These are phyloP conservation scores for Catocala nupta DNA, from an alignment of 2,888 invertebrate species.

Conservation along the genomic window DNA sequence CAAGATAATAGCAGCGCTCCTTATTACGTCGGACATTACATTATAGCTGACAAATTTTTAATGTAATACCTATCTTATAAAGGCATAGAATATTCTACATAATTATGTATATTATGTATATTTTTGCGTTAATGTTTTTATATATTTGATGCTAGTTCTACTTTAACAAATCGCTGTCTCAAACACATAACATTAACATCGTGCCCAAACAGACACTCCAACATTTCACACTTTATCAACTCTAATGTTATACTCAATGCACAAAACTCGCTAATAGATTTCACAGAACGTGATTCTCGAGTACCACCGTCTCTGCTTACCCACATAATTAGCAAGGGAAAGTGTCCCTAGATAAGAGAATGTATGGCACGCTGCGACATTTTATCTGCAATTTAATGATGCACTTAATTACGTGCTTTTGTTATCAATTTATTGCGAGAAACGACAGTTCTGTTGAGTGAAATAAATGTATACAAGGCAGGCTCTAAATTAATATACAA, in stretches of 20 bases:
- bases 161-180: background rate
- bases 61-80: no score
- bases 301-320: slow-evolving; percentile 48
- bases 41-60: no score
- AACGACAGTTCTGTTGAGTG: slow-evolving; percentile 8
- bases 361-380: slow-evolving; percentile 58
- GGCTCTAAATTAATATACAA: no score
- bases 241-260: slow-evolving; percentile 21
- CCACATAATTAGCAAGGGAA: slow-evolving; percentile 68
- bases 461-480: background rate
- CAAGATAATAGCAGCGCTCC: no score
- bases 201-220: slow-evolving; percentile 21
- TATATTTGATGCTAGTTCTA: no score
- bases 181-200: slow-evolving; percentile 23
- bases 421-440: slow-evolving; percentile 27
- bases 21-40: no score
- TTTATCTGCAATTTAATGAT: slow-evolving; percentile 56
- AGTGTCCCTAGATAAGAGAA: slow-evolving; percentile 67
- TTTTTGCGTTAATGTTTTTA: no score
- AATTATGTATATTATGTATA: no score
- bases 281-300: slow-evolving; percentile 53
- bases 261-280: slow-evolving; percentile 46
- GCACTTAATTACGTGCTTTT: slow-evolving; percentile 46
- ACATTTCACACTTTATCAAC: slow-evolving; percentile 36
- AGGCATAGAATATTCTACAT: no score